Evolutionary conservation across 2,888 invertebrate genomes (phyloP), one percentile per base, ranked within the genome.

Genomic region (Andrena fulva): DNA sequence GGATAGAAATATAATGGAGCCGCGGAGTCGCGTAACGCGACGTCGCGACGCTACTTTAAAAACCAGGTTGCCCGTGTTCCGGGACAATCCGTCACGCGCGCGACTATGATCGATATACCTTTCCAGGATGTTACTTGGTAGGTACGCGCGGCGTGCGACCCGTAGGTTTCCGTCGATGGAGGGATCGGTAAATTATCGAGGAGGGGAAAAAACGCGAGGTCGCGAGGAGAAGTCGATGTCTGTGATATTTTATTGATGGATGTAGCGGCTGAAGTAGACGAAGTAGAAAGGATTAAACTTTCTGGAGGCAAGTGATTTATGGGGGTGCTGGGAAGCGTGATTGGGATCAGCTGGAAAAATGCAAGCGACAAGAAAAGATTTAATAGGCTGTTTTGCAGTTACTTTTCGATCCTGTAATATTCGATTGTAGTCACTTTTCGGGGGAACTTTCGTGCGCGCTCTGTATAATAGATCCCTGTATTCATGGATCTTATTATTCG

Each of bases 41-140:
- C 76, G 20, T 20, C 71, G 24, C 12, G 62, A 8, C 12, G 52
- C 52, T 16, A 66, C 75, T 27, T 78, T 67, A 29, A 54, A 42
- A 63, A n/a, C 31, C 24, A 24, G 12, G 52, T 31, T 42, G 33
- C 3, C 8, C 12, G 24, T 20, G 54, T 76, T 78, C 67, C 54
- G 67, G 52, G 52, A 66, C 77, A 54, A 76, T 76, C 29, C 29
- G 77, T 76, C 60, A 76, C 60, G 29, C 12, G 35, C 8, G 31
- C n/a, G 20, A 31, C 2, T 24, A 12, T 78, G 77, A 77, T 78
- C 77, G 77, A 78, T 76, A 42, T 16, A 68, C 33, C 48, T 33
- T 52, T 62, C 62, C 77, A 10, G 42, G 10, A 67, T 59, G 48
- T 29, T 77, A 42, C 52, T 56, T 16, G 42, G 76, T 35, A 77